A percentile compares a stretch with the other conserved stretches of the same genome.
phyloP scores from a whole-genome alignment of 2,113 vertebrate genomes.

The Microtus ochrogaster region DNA sequence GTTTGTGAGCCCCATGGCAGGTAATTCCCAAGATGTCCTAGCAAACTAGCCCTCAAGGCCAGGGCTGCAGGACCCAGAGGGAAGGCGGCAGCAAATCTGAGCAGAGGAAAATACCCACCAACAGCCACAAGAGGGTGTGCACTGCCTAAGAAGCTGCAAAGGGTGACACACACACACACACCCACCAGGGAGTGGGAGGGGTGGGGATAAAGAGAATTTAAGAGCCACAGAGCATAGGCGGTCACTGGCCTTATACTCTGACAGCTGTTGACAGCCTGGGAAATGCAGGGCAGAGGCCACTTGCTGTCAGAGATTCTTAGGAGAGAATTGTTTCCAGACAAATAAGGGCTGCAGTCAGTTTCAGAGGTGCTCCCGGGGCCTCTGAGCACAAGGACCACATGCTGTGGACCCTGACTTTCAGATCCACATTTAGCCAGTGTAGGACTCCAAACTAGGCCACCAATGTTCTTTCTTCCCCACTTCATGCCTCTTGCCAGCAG shows the following conservation, averaged over 20 bases:
- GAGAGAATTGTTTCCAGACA: background rate
- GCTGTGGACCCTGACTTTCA: background rate
- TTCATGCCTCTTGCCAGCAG: no score
- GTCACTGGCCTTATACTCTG: background rate
- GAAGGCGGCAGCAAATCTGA: background rate
- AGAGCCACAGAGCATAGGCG: fast-evolving
- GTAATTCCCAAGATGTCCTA: background rate
- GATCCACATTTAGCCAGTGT: background rate
- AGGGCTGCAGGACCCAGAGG: background rate
- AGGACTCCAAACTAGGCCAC: background rate
- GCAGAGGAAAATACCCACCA: background rate
- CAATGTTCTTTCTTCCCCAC: background rate
- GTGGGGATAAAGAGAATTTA: no score
- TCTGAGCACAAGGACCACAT: background rate
- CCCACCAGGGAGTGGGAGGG: background rate
- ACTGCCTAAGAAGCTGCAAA: background rate
- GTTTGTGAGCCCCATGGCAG: background rate
- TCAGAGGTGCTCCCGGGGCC: background rate
- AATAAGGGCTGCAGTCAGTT: background rate
- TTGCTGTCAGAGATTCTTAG: background rate
- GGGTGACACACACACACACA: background rate
- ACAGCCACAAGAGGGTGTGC: constrained; percentile 7
- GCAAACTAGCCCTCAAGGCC: background rate
- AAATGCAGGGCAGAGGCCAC: background rate
- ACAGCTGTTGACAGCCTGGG: background rate